Base-by-base conservation (phyloP, 2,113 vertebrate species). In the Chaenocephalus aceratus region DNA sequence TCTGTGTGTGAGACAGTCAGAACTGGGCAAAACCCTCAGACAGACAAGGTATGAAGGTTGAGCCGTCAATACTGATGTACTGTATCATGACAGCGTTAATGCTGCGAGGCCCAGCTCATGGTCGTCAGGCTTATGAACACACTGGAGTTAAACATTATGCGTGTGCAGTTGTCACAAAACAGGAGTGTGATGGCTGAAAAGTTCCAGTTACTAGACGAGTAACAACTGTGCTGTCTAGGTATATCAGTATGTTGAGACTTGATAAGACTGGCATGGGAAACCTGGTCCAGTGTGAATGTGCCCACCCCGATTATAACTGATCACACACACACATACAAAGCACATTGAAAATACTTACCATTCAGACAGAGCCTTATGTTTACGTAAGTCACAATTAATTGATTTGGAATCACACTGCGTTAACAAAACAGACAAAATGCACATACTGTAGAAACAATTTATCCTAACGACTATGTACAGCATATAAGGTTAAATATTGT, bases 251-350 rank as follows among this genome's bases (percentile, higher is more conserved):
- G 44, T 65, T 65, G 83, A 75, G 26, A 49, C 21, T 9, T 49
- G 66, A 83, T 85, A 72, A 82, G 63, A 79, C 36, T 75, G 80
- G 59, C 83, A 80, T 51, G 57, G 75, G 78, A 73, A 79, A 81
- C 79, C 51, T n/a, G 34, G 49, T 21, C 34, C 82, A 63, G 57
- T 46, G 74, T 49, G 10, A 68, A 56, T 15, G 69, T 76, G 84
- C 15, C 36, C 84, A 68, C 84, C 75, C 41, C 63, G 57, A 59
- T 94, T 86, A 94, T 87, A 82, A 86, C 88, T 82, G 34, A 83
- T 84, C 73, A 89, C 91, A 90, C 91, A 89, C 88, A 91, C 82
- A 86, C 59, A 64, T 26, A 49, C 45, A 52, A 69, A 49, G 52
- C 45, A n/a, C 48, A 77, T 7, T 51, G 34, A 36, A 60, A 65